These are phyloP conservation scores for Periophthalmodon schlosseri DNA, from an alignment of 2,113 vertebrate species.

Conservation along the genomic window DNA sequence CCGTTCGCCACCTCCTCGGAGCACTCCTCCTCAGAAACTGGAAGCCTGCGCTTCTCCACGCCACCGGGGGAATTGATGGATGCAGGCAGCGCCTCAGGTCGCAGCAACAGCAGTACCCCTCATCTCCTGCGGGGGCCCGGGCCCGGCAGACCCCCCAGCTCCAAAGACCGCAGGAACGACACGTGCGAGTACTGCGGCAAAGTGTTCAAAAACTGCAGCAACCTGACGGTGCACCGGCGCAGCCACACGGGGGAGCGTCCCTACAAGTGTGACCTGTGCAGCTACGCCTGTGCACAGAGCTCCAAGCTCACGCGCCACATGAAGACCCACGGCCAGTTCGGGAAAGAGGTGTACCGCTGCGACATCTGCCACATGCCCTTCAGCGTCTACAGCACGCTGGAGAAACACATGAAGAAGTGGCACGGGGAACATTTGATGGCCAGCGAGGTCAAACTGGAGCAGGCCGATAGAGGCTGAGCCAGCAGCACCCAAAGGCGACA, in stretches of 20 bases:
- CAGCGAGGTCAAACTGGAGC: slow-evolving; percentile 98
- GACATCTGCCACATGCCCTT: slow-evolving; percentile 99
- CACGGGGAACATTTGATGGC: slow-evolving; percentile 99
- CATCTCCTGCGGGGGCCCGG: slow-evolving; percentile 90
- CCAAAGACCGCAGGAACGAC: slow-evolving; percentile 96
- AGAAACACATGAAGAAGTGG: slow-evolving; percentile 99
- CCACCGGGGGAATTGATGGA: slow-evolving; percentile 95
- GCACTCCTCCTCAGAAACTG: slow-evolving; percentile 98
- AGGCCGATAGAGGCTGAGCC: slow-evolving; percentile 92
- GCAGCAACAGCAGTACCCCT: slow-evolving; percentile 96
- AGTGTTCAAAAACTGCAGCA: slow-evolving; percentile 99
- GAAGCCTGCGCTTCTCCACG: slow-evolving; percentile 97
- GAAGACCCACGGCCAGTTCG: slow-evolving; percentile 99
- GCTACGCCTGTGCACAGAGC: slow-evolving; percentile 99
- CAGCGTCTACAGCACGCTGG: slow-evolving; percentile 99
- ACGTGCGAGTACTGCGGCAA: slow-evolving; percentile 99
- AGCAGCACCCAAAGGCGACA: slow-evolving; percentile 46
- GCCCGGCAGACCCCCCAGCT: slow-evolving; percentile 93
- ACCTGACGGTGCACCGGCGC: slow-evolving; percentile 97
- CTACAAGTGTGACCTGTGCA: slow-evolving; percentile 99
- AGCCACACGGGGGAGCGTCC: slow-evolving; percentile 99
- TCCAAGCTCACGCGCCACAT: slow-evolving; percentile 99
- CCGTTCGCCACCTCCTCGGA: slow-evolving; percentile 97
- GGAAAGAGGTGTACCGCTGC: slow-evolving; percentile 99
- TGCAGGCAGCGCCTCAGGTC: slow-evolving; percentile 86